phyloP scores from a whole-genome alignment of 2,888 invertebrate species.

The Leptopilina myrica region DNA sequence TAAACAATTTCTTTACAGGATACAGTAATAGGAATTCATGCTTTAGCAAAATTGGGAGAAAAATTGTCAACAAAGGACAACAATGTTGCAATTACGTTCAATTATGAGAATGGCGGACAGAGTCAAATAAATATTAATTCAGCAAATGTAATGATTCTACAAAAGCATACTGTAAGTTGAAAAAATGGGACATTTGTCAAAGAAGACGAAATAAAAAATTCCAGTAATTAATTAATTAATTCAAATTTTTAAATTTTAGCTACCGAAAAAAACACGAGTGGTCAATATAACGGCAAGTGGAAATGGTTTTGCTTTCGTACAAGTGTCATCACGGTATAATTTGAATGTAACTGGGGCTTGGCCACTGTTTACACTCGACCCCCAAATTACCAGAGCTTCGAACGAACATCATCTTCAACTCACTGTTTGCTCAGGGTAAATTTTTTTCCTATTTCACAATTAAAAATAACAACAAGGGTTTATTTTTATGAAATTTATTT shows the following conservation, averaged over 20 bases:
- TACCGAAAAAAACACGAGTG: conserved; percentile 79
- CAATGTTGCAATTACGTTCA: conserved; percentile 79
- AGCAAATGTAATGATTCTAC: conserved; percentile 89
- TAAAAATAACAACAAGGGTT: too few relatives aligned
- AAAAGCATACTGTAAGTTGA: conserved; percentile 84
- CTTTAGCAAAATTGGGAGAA: conserved; percentile 83
- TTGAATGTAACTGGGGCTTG: conserved; percentile 92
- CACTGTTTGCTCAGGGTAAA: conserved; percentile 88
- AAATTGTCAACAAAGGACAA: conserved; percentile 78
- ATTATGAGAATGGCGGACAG: conserved; percentile 78
- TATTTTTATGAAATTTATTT: conserved; percentile 15
- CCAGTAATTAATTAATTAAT: not conserved
- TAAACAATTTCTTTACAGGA: conserved; percentile 78
- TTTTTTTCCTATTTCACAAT: conserved; percentile 46
- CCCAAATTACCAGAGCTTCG: conserved; percentile 89
- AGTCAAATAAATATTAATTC: conserved; percentile 84
- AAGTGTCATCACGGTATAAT: conserved; percentile 89
- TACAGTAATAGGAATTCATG: conserved; percentile 86
- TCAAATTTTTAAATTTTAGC: conserved; percentile 65
- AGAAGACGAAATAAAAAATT: not conserved
- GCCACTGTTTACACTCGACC: conserved; percentile 91
- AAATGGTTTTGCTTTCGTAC: conserved; percentile 86
- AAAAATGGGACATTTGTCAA: not conserved
- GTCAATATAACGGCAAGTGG: conserved; percentile 88
- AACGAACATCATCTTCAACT: conserved; percentile 87